phyloP scores from a whole-genome alignment of 2,888 invertebrate genomes.

The Netelia virgata region DNA sequence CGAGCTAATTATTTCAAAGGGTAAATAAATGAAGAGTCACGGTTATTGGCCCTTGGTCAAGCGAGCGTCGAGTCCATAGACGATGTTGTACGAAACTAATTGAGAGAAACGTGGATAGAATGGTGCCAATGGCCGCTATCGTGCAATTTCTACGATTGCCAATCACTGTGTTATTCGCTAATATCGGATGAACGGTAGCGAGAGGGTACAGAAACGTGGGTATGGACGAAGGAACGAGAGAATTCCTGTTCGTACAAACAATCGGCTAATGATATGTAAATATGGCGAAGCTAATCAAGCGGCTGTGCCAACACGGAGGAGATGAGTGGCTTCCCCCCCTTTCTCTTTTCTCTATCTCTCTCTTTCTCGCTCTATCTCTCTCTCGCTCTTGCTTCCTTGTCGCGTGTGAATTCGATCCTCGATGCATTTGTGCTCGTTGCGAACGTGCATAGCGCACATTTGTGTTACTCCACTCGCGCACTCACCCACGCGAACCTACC shows the following conservation, averaged over 20 bases:
- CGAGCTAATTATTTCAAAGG: no score
- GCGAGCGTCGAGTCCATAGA: no score
- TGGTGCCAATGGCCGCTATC: conserved; percentile 14
- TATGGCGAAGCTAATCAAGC: conserved; percentile 84
- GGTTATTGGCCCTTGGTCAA: no score
- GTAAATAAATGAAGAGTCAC: no score
- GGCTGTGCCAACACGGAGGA: conserved; percentile 82
- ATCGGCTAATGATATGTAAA: conserved; percentile 84
- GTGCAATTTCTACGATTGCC: conserved; percentile 31
- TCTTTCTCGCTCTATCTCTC: conserved; percentile 45
- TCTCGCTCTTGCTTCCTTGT: conserved; percentile 38
- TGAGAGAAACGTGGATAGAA: not conserved
- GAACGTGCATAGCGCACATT: conserved; percentile 33
- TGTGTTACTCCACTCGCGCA: conserved; percentile 29
- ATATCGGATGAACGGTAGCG: not conserved
- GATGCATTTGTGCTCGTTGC: conserved; percentile 78
- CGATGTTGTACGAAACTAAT: no score
- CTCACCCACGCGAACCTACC: conserved; percentile 74
- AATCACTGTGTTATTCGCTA: conserved; percentile 23
- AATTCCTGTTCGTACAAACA: conserved; percentile 82
- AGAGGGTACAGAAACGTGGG: conserved; percentile 28
- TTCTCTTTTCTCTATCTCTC: conserved; percentile 46
- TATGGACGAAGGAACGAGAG: conserved; percentile 70
- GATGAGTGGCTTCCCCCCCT: conserved; percentile 74
- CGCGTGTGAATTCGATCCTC: conserved; percentile 79